Evolutionary conservation across 1,140 invertebrate genomes (phyloP), one percentile per base, ranked within the genome.

Genomic region (Drosophila bipectinata): DNA sequence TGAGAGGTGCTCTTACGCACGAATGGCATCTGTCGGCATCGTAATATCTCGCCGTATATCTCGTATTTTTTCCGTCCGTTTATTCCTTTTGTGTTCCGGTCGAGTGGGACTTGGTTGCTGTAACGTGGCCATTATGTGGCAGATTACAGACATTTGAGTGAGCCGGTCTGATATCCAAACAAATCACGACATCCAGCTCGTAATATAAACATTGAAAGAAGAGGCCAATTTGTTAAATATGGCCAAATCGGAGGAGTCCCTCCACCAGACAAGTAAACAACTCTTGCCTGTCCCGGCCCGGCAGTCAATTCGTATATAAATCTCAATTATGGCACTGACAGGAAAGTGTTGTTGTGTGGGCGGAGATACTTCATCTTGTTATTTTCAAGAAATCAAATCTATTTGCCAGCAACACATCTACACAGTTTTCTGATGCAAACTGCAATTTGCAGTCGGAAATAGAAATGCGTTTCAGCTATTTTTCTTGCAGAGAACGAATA

Each of bases 241-340:
- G 18, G 12, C 34, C 4, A 59, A 60, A 60, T n/a, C 26, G 7
- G 7, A 21, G 64, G 62, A 41, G 34, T 4, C 10, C 10, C 34
- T 34, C 32, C 3, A 44, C 39, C 15, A n/a, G 34, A 34, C 37
- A 60, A 56, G 55, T 47, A 67, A 77, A 76, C 73, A 69, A 61
- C 30, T 57, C 54, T 39, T 21, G 47, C 44, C 5, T 4, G 4
- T 8, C n/a, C 69, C 14, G 4, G 6, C n/a, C 61, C 8, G n/a
- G 7, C 41, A 12, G n/a, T 1, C 41, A 44, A 66, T 28, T 53
- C 45, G 8, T 6, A 62, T n/a, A 79, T 83, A 79, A 75, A 83
- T 82, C 63, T 79, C 56, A 64, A 79, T 82, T 83, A 80, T 75
- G 78, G 21, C 47, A 4, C 49, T 57, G 61, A 47, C 37, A 44